Percentiles rank a stretch among this genome's conserved stretches.
Conservation (phyloP, 2,113 vertebrate species). For the Callospermophilus lateralis region DNA sequence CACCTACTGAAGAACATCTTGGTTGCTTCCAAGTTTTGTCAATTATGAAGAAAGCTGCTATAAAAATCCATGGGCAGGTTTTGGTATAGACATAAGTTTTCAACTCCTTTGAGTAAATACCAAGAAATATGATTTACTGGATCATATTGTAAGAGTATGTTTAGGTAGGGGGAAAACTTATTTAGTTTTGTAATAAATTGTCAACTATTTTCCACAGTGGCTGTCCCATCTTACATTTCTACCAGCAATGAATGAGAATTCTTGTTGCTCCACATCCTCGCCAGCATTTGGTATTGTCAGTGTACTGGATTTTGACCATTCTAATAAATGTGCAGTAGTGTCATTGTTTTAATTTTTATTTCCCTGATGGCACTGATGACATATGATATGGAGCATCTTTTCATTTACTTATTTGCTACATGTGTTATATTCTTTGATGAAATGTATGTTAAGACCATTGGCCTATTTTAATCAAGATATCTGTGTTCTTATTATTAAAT, state of each 20-base stretch:
- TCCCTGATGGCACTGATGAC: not conserved
- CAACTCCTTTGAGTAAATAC: not conserved
- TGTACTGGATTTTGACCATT: not conserved
- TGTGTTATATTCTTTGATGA: not conserved
- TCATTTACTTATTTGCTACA: not conserved
- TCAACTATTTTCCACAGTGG: not conserved
- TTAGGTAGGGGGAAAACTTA: not conserved
- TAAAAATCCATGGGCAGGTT: not conserved
- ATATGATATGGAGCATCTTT: not conserved
- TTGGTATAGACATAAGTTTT: not conserved
- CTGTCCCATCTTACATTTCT: not conserved
- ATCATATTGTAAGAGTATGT: not conserved
- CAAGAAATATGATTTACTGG: not conserved
- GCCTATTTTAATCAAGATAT: not conserved
- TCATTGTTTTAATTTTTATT: not conserved
- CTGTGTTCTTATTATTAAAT: not conserved
- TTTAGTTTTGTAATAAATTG: not conserved
- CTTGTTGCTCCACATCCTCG: not conserved
- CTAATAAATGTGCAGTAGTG: not conserved
- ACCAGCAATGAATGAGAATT: not conserved
- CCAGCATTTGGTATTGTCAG: no score
- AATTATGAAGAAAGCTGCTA: slow-evolving; percentile 7
- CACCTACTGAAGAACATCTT: not conserved
- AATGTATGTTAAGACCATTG: not conserved
- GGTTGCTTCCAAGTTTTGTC: not conserved